phyloP scores from a whole-genome alignment of 2,888 invertebrate genomes.

The Nysson spinosus region DNA sequence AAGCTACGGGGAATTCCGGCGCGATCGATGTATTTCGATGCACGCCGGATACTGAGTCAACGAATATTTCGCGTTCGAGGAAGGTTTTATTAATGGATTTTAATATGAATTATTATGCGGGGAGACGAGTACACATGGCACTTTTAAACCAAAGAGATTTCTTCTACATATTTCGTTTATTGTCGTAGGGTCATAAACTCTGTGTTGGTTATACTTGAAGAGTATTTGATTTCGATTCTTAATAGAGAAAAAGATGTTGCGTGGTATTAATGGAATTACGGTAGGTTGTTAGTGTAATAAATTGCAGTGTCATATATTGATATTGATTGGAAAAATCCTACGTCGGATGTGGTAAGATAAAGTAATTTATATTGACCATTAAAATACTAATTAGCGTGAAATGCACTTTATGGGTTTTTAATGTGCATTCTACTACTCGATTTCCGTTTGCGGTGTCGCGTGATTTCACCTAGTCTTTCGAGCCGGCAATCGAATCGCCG shows the following conservation, averaged over 20 bases:
- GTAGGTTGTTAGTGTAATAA: too few relatives aligned
- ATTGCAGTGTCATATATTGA: conserved; percentile 11
- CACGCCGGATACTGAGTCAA: neutral
- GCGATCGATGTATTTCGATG: conserved; percentile 27
- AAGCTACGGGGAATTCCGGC: conserved; percentile 49
- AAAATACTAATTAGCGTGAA: conserved; percentile 33
- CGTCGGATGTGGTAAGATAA: conserved; percentile 1
- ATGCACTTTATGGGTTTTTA: conserved; percentile 25
- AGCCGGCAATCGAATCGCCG: neutral
- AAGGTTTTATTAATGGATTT: neutral
- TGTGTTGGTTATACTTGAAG: too few relatives aligned
- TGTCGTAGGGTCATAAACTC: too few relatives aligned
- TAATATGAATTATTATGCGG: neutral
- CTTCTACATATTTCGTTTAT: too few relatives aligned
- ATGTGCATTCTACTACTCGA: conserved; percentile 6
- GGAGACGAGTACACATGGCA: neutral
- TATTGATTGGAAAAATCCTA: neutral
- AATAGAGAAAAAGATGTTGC: too few relatives aligned
- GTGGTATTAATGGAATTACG: too few relatives aligned
- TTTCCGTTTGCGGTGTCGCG: conserved; percentile 29
- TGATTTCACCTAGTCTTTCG: conserved; percentile 11
- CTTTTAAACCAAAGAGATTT: neutral
- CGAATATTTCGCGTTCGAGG: neutral
- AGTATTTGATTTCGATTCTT: too few relatives aligned
- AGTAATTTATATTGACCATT: conserved; percentile 16